Evolutionary conservation across 2,113 vertebrate species (phyloP), one percentile per base, ranked within the genome.

Genomic region (Callipepla squamata): DNA sequence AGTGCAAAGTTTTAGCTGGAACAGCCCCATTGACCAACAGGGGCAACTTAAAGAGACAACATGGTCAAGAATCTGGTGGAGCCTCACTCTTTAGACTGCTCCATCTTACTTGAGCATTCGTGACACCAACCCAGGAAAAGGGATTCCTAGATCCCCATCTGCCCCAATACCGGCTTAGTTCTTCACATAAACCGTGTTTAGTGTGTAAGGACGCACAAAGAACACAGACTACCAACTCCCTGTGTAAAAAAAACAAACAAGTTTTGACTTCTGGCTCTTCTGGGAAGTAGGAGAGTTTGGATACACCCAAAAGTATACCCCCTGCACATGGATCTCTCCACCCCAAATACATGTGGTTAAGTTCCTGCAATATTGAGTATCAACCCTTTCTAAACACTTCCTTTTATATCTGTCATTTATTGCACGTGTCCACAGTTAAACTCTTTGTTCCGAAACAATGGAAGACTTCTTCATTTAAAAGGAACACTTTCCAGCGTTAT

Each of bases 401-500:
- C 1, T 23, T 80, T 91, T 45, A 90, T 72, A 80, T 59, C 55
- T 86, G 17, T 45, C 13, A 66, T 53, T 88, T 88, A 53, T 58
- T 82, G 88, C 66, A 6, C 2, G 2, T 18, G 47, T 32, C 28
- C 36, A 23, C 42, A 63, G 42, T 51, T 65, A 84, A 89, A 65
- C 13, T 16, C n/a, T 65, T 59, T 22, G 67, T 63, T 72, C 69
- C 47, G 69, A 77, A 95, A 89, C 70, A 93, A 92, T 84, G 18
- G 15, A 7, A 78, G 9, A 68, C 38, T 59, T 84, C 44, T 62
- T 80, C 51, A 53, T 92, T 69, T 42, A 58, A 83, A 82, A 36
- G n/a, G 14, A 69, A 28, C 26, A 1, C 7, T 26, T 75, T 48
- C 48, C 58, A 86, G 17, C 34, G 44, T 75, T 89, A 5, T 47